Percentiles rank a stretch among this genome's conserved stretches.
These are phyloP conservation scores for Penaeus chinensis DNA, from an alignment of 1,140 invertebrate species.

Conservation along the genomic window DNA sequence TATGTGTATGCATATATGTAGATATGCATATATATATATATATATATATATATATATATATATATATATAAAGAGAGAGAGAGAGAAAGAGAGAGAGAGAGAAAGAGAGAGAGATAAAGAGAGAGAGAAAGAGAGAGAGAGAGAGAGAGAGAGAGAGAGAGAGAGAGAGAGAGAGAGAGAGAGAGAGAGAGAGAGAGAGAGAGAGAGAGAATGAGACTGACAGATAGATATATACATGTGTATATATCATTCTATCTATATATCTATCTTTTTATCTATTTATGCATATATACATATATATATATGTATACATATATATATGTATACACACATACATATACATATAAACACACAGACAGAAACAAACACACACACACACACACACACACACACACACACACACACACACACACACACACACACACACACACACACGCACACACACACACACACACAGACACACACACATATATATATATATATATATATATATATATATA, in stretches of 20 bases:
- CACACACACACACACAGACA: background rate
- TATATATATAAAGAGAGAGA: too few species aligned
- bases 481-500: background rate
- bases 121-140: too few species aligned
- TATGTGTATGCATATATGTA: too few species aligned
- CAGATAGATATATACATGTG: background rate
- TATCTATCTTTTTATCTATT: background rate
- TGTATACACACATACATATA: conserved; percentile 1
- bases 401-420: background rate
- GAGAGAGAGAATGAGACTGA: conserved; percentile 2
- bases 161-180: background rate
- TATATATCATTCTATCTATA: background rate
- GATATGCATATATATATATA: too few species aligned
- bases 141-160: too few species aligned
- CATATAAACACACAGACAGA: background rate
- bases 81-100: too few species aligned
- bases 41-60: too few species aligned
- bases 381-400: background rate
- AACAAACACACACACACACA: background rate
- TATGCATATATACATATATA: conserved; percentile 30
- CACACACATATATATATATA: background rate
- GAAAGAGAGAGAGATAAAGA: too few species aligned
- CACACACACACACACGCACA: background rate
- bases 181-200: background rate
- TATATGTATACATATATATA: conserved; percentile 32